phyloP scores from a whole-genome alignment of 1,140 invertebrate species.

The Ceratina calcarata region DNA sequence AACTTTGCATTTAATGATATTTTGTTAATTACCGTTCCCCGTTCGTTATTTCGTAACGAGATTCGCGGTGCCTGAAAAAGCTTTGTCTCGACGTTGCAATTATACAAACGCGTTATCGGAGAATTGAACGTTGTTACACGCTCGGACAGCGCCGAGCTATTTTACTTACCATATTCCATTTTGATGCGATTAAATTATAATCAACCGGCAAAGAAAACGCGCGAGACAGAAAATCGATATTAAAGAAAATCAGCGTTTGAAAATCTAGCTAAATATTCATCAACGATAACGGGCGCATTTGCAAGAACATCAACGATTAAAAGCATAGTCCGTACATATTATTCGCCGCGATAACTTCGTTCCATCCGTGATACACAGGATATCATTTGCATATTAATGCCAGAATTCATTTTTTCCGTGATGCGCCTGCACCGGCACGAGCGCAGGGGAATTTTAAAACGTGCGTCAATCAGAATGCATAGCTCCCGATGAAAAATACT shows the following conservation, averaged over 20 bases:
- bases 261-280: no score
- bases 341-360: no score
- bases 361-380: no score
- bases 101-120: slow-evolving; percentile 22
- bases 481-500: no score
- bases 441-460: background rate
- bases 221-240: background rate
- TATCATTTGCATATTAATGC: background rate
- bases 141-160: background rate
- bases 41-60: slow-evolving; percentile 41
- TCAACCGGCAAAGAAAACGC: background rate
- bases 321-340: no score
- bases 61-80: slow-evolving; percentile 27
- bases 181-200: slow-evolving; percentile 18
- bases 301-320: no score
- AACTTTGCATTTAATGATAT: slow-evolving; percentile 6
- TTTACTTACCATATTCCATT: slow-evolving; percentile 8
- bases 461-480: background rate
- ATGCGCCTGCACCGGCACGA: no score
- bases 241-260: background rate
- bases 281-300: no score
- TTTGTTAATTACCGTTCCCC: slow-evolving; percentile 37
- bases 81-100: slow-evolving; percentile 35
- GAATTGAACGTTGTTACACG: background rate
- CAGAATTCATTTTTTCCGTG: background rate